Conservation (phyloP, 1,140 invertebrate genomes). For the Araneus ventricosus region DNA sequence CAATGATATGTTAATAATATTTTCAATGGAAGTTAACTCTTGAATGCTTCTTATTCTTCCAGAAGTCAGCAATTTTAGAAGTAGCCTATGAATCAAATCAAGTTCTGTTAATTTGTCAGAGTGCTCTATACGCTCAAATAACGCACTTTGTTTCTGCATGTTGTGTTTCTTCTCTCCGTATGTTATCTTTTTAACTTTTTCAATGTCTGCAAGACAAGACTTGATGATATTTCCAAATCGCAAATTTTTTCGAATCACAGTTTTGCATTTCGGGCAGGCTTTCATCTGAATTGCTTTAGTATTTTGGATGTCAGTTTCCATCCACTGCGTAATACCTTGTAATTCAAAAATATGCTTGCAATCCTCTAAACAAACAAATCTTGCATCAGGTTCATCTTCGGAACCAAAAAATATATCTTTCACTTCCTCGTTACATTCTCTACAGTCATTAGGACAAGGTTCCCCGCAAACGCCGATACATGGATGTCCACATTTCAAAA, state of each 20-base stretch:
- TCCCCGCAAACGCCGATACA: slow-evolving; percentile 87
- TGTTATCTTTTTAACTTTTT: slow-evolving; percentile 81
- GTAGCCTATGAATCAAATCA: neutral
- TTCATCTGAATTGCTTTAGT: slow-evolving; percentile 82
- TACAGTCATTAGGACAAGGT: slow-evolving; percentile 81
- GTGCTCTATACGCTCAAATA: neutral
- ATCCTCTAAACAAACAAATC: slow-evolving; percentile 84
- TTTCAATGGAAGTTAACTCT: slow-evolving; percentile 58
- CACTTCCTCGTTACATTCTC: slow-evolving; percentile 81
- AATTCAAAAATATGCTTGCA: slow-evolving; percentile 85
- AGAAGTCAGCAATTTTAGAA: slow-evolving; percentile 9
- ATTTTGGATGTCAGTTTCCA: slow-evolving; percentile 78
- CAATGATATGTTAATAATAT: slow-evolving; percentile 34
- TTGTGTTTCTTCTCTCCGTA: slow-evolving; percentile 74
- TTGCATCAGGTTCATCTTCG: slow-evolving; percentile 79
- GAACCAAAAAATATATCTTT: slow-evolving; percentile 82
- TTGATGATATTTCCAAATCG: slow-evolving; percentile 85
- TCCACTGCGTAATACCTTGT: slow-evolving; percentile 82
- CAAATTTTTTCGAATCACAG: slow-evolving; percentile 83
- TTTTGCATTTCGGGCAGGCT: slow-evolving; percentile 85
- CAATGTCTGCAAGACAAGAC: slow-evolving; percentile 82
- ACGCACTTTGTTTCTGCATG: neutral
- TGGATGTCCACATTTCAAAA: slow-evolving; percentile 85
- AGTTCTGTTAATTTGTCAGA: neutral
- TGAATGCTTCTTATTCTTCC: slow-evolving; percentile 35